Conservation (phyloP, 2,113 vertebrate species). For the Psettodes erumei region DNA sequence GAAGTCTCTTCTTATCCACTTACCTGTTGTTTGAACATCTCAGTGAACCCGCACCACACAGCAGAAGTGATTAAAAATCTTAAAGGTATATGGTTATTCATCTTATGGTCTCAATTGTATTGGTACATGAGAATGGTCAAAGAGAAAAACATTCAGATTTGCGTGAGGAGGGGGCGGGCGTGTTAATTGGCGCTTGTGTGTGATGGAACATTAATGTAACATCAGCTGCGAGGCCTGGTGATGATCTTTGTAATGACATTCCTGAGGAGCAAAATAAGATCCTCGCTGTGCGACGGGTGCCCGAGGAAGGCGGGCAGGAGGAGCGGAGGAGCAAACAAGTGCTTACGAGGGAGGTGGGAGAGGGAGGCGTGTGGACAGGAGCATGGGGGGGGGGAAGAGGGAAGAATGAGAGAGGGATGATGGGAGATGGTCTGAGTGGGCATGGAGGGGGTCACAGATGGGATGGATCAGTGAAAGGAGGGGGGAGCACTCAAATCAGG, state of each 20-base stretch:
- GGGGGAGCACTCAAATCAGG: constrained; percentile 69
- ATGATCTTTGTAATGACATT: constrained; percentile 78
- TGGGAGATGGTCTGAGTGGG: constrained; percentile 48
- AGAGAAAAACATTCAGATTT: constrained; percentile 17
- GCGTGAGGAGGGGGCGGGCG: constrained; percentile 18
- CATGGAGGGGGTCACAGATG: constrained; percentile 23
- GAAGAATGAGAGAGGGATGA: constrained; percentile 28
- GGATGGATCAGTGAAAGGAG: constrained; percentile 28
- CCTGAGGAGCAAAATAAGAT: constrained; percentile 72
- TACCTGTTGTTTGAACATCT: background rate
- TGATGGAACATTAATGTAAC: constrained; percentile 72
- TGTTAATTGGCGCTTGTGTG: constrained; percentile 45
- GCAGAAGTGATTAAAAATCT: background rate
- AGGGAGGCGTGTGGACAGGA: constrained; percentile 30
- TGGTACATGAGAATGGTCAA: constrained; percentile 14
- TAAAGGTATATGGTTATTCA: constrained; percentile 5
- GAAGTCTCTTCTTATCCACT: too few relatives aligned
- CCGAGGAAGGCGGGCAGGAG: constrained; percentile 70
- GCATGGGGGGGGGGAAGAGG: constrained; percentile 16
- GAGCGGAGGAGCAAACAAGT: constrained; percentile 62
- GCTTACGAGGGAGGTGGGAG: constrained; percentile 65
- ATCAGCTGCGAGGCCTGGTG: constrained; percentile 65
- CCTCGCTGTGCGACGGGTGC: constrained; percentile 67
- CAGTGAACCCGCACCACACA: background rate
- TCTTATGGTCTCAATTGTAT: background rate